phyloP scores from a whole-genome alignment of 2,797 vertebrate species.

The Pseudochaenichthys georgianus region DNA sequence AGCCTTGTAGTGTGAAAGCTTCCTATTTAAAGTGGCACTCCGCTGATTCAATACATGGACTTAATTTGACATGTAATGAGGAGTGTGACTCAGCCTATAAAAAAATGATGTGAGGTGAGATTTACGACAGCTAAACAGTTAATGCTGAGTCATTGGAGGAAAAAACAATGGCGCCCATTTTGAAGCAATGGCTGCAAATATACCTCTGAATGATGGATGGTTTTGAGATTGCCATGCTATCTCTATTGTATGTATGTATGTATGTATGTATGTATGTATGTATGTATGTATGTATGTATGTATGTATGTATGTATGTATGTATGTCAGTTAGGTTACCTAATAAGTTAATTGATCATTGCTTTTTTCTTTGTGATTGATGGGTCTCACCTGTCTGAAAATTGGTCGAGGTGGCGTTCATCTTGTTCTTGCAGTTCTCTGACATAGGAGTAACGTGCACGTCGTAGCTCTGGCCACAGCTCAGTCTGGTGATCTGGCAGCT shows the following conservation, averaged over 20 bases:
- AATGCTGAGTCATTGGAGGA: constrained; percentile 1
- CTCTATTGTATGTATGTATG: background rate
- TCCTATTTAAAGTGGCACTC: background rate
- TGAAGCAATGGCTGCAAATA: background rate
- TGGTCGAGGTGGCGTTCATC: constrained; percentile 47
- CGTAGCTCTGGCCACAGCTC: constrained; percentile 75
- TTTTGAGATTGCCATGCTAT: background rate
- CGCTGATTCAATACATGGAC: background rate
- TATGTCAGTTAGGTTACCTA: background rate
- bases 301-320: background rate
- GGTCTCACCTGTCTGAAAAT: constrained; percentile 73
- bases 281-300: background rate
- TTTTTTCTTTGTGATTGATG: background rate
- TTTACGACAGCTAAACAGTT: background rate
- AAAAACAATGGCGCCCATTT: background rate
- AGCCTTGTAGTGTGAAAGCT: background rate
- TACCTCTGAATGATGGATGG: background rate
- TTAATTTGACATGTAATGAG: too few species aligned
- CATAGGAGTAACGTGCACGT: constrained; percentile 72
- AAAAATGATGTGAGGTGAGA: background rate
- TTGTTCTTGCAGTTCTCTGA: constrained; percentile 76
- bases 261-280: background rate
- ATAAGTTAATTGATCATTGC: background rate
- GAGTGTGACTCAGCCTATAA: background rate
- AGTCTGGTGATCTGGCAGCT: constrained; percentile 71